Conservation (phyloP, 2,113 vertebrate species). For the Equus przewalskii region DNA sequence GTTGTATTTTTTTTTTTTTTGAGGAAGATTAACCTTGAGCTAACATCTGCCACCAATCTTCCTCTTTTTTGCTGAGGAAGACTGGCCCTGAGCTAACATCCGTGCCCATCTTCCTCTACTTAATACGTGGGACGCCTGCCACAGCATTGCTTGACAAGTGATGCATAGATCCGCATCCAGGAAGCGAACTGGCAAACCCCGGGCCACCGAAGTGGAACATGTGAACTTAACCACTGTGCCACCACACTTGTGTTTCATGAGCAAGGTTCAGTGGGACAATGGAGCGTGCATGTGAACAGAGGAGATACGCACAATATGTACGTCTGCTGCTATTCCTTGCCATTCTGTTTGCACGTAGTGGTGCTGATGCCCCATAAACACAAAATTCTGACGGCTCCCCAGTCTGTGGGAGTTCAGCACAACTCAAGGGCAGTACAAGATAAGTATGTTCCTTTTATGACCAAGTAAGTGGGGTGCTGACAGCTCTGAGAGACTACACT, state of each 20-base stretch:
- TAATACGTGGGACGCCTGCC: too few relatives aligned
- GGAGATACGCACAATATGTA: background rate
- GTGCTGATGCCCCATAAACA: background rate
- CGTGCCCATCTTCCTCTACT: too few relatives aligned
- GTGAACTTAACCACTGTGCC: too few relatives aligned
- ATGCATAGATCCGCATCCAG: too few relatives aligned
- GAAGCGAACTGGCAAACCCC: too few relatives aligned
- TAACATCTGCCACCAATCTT: too few relatives aligned
- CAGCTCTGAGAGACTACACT: background rate
- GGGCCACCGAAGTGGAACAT: too few relatives aligned
- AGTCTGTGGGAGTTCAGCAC: background rate
- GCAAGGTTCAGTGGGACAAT: background rate
- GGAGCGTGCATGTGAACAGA: background rate
- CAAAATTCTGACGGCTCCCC: background rate
- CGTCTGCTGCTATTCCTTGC: background rate
- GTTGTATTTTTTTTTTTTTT: too few relatives aligned
- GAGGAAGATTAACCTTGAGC: too few relatives aligned
- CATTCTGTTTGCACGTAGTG: accelerated
- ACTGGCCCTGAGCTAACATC: too few relatives aligned
- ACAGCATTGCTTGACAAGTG: too few relatives aligned
- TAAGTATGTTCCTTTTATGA: background rate
- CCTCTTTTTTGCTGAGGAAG: too few relatives aligned
- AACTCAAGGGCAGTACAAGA: background rate
- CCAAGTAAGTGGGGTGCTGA: background rate
- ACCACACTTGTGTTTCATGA: background rate